These are phyloP conservation scores for Trichosurus vulpecula DNA, from an alignment of 2,797 vertebrate species.

Conservation along the genomic window DNA sequence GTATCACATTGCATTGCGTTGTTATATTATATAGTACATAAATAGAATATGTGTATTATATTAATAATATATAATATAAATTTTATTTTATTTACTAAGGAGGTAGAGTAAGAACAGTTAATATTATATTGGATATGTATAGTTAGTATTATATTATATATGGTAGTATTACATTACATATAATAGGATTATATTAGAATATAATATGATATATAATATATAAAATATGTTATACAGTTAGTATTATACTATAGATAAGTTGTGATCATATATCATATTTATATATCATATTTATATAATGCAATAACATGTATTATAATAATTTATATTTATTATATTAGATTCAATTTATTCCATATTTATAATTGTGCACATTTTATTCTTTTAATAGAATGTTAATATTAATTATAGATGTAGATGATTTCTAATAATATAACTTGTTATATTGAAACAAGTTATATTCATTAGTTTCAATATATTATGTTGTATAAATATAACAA, in stretches of 20 bases:
- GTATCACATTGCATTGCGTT: no score
- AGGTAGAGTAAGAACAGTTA: background rate
- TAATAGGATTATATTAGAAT: background rate
- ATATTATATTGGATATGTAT: background rate
- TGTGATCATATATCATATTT: background rate
- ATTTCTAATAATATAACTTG: background rate
- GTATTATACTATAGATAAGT: background rate
- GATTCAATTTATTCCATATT: background rate
- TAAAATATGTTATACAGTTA: background rate
- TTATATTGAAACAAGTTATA: background rate
- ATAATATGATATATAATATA: background rate
- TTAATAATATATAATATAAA: background rate
- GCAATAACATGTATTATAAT: background rate
- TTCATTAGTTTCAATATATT: background rate
- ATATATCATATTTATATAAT: background rate
- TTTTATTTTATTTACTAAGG: background rate
- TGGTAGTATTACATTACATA: background rate
- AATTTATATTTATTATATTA: background rate
- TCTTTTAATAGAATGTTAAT: background rate
- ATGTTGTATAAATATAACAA: background rate
- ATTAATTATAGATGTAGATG: background rate
- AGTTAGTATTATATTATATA: background rate
- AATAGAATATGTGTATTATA: background rate
- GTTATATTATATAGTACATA: background rate
- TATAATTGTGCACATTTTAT: background rate